Conservation (phyloP, 2,797 vertebrate species). For the Hybognathus amarus region DNA sequence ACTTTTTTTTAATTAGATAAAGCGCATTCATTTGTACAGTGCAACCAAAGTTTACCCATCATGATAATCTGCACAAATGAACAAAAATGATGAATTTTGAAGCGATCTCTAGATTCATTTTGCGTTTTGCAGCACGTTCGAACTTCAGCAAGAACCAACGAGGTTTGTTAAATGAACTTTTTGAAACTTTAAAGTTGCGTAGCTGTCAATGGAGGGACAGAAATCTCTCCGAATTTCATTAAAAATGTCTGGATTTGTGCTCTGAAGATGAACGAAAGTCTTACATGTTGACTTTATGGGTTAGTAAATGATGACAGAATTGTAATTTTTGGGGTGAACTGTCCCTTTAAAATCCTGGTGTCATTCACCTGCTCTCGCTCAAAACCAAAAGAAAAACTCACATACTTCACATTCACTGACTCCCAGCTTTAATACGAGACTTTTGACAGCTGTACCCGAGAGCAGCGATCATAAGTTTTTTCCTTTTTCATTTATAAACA, state of each 20-base stretch:
- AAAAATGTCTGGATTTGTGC: no score
- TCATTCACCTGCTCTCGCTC: conserved; percentile 20
- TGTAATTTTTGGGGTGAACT: rapidly evolving
- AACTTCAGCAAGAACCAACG: not conserved
- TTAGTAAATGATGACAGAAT: no score
- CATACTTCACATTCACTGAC: not conserved
- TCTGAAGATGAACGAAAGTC: no score
- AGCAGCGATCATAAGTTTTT: not conserved
- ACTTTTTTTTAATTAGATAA: no score
- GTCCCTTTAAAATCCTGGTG: no score
- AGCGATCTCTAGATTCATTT: not conserved
- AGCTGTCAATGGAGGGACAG: no score
- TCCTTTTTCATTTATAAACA: conserved; percentile 27
- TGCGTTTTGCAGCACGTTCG: not conserved
- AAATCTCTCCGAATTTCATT: no score
- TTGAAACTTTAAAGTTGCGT: no score
- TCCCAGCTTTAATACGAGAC: not conserved
- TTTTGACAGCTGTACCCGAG: conserved; percentile 9
- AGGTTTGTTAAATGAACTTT: not conserved
- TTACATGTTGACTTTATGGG: no score
- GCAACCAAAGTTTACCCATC: no score
- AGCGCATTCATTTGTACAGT: no score
- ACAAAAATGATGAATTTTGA: not conserved
- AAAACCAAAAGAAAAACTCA: not conserved
- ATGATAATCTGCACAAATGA: not conserved